Conservation (phyloP, 2,113 vertebrate genomes). For the Hymenochirus boettgeri region DNA sequence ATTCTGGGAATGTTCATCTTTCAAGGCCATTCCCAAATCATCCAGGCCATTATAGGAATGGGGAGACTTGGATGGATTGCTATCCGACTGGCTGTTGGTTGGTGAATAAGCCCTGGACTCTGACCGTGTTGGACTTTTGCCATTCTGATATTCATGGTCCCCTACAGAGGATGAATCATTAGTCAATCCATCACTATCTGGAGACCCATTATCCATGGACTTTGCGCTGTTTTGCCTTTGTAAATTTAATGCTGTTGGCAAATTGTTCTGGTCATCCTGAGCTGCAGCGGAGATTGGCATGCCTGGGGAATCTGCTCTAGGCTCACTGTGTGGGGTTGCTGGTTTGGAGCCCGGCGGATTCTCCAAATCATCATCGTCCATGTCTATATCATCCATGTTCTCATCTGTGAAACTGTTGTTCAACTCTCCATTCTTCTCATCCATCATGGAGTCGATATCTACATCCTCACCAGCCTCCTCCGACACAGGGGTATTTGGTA, state of each 20-base stretch:
- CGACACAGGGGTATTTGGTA: slow-evolving; percentile 83
- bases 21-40: slow-evolving; percentile 46
- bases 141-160: slow-evolving; percentile 77
- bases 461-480: slow-evolving; percentile 68
- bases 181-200: slow-evolving; percentile 74
- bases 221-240: slow-evolving; percentile 81
- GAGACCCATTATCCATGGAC: slow-evolving; percentile 62
- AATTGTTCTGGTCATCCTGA: slow-evolving; percentile 72
- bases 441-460: slow-evolving; percentile 57
- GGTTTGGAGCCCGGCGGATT: slow-evolving; percentile 55
- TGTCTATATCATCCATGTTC: slow-evolving; percentile 59
- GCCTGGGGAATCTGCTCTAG: slow-evolving; percentile 54
- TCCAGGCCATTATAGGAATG: slow-evolving; percentile 55
- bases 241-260: slow-evolving; percentile 63
- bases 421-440: slow-evolving; percentile 59
- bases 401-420: slow-evolving; percentile 50
- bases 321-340: slow-evolving; percentile 42
- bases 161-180: slow-evolving; percentile 70
- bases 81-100: slow-evolving; percentile 68
- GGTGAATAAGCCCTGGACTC: slow-evolving; percentile 78
- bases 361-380: slow-evolving; percentile 65
- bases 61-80: slow-evolving; percentile 70
- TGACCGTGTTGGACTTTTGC: slow-evolving; percentile 71
- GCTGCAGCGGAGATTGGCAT: slow-evolving; percentile 60
- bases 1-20: slow-evolving; percentile 59